A percentile compares a stretch with the other conserved stretches of the same genome.
phyloP scores from a whole-genome alignment of 2,797 vertebrate species.

The Brachyrhaphis roseni region DNA sequence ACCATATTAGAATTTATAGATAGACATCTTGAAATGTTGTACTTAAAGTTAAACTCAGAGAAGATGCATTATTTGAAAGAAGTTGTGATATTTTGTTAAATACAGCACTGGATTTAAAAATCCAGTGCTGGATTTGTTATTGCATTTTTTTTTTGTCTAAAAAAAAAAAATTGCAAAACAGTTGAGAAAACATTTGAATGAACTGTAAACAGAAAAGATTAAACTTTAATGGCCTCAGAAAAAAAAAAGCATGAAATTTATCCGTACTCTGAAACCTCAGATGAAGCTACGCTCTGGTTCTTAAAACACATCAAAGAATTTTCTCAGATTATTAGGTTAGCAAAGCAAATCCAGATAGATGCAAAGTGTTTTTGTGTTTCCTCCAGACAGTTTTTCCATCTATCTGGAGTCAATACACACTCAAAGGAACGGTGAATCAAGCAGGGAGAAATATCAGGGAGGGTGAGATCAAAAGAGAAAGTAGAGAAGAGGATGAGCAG shows the following conservation, averaged over 20 bases:
- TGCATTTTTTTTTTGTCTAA: neutral
- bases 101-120: neutral
- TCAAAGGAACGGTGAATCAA: conserved; percentile 25
- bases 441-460: conserved; percentile 19
- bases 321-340: conserved; percentile 1
- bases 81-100: neutral
- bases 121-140: too few relatives aligned
- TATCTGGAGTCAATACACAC: neutral
- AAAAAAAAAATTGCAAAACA: neutral
- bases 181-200: neutral
- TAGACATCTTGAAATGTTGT: neutral
- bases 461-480: conserved; percentile 45
- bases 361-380: neutral
- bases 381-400: neutral
- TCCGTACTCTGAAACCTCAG: neutral
- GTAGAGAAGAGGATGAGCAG: conserved; percentile 34
- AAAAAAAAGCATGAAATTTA: neutral
- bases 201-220: neutral
- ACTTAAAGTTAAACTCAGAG: neutral
- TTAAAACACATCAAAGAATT: neutral
- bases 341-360: conserved; percentile 5
- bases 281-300: neutral
- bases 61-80: neutral
- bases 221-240: neutral
- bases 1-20: neutral